Conservation (phyloP, 53 echinoderm and acorn worm species). For the Luidia sarsii region DNA sequence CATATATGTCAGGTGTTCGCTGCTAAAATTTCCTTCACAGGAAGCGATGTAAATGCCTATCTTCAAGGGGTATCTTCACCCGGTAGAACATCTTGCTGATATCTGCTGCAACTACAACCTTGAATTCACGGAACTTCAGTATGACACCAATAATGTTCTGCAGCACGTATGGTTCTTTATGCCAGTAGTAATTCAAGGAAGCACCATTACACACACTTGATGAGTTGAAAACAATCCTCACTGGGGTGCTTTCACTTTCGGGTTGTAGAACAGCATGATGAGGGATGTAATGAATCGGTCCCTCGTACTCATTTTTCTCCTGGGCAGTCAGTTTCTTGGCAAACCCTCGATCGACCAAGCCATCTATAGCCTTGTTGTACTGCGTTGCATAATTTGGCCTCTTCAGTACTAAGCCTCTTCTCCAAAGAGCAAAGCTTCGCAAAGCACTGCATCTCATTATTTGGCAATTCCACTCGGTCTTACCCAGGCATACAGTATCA, state of each 20-base stretch:
- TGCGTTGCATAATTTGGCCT: no score
- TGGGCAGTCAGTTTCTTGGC: neutral
- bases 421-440: no score
- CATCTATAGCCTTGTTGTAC: no score
- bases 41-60: constrained; percentile 55
- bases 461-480: no score
- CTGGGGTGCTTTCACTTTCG: constrained; percentile 1
- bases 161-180: neutral
- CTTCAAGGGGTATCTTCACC: constrained; percentile 23
- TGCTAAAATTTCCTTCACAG: constrained; percentile 44
- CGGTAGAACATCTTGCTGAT: neutral
- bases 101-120: neutral
- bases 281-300: constrained; percentile 52
- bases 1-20: constrained; percentile 33
- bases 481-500: no score
- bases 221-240: neutral
- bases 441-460: no score
- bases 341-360: no score
- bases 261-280: constrained; percentile 6
- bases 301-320: constrained; percentile 12
- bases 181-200: neutral
- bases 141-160: neutral
- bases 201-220: neutral
- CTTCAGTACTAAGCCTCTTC: no score
- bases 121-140: neutral